phyloP scores from a whole-genome alignment of 2,113 vertebrate genomes.

The Capricornis sumatraensis region DNA sequence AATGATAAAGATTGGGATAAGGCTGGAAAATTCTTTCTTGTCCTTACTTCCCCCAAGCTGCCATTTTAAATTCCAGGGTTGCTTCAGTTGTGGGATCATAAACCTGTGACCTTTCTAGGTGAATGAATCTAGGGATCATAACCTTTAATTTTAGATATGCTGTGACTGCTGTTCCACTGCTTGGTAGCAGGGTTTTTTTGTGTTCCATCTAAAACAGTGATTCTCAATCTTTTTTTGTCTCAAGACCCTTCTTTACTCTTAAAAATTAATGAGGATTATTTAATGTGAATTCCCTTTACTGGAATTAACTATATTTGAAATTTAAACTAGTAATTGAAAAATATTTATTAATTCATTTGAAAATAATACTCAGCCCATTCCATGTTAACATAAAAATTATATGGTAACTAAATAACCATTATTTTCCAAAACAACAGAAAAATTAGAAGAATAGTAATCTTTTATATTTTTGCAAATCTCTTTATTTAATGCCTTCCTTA shows the following conservation, averaged over 20 bases:
- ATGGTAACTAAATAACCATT: neutral
- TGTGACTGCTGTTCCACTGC: neutral
- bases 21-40: neutral
- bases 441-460: neutral
- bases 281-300: neutral
- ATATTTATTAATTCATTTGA: neutral
- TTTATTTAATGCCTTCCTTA: neutral
- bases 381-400: neutral
- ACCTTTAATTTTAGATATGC: neutral
- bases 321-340: neutral
- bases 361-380: neutral
- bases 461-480: neutral
- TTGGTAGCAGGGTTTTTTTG: neutral
- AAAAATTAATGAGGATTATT: constrained; percentile 9
- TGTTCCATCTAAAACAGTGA: neutral
- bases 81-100: neutral
- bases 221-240: neutral
- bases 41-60: neutral
- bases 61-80: neutral
- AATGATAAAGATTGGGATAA: neutral
- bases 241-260: neutral
- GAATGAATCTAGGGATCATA: neutral
- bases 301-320: neutral
- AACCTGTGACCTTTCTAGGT: neutral
- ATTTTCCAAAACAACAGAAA: neutral